phyloP scores from a whole-genome alignment of 1,140 invertebrate species.

The Bombus ignitus region DNA sequence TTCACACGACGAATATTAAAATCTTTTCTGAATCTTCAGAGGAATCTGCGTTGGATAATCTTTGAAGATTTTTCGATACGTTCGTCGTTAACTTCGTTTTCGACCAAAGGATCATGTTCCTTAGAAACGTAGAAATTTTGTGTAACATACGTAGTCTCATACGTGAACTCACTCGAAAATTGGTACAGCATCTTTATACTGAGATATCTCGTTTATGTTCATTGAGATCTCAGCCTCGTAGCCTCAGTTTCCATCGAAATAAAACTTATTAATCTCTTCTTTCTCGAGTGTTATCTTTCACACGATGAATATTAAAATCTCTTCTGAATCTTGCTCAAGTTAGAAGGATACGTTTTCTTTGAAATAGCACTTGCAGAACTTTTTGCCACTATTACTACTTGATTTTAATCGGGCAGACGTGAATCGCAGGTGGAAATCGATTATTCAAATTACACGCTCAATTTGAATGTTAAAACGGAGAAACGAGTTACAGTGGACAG shows the following conservation, averaged over 20 bases:
- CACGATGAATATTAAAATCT: neutral
- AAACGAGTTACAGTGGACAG: neutral
- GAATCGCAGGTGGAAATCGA: slow-evolving; percentile 19
- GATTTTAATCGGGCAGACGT: slow-evolving; percentile 29
- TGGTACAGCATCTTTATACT: neutral
- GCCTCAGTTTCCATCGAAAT: neutral
- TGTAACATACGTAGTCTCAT: too few relatives aligned
- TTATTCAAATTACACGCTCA: slow-evolving; percentile 48
- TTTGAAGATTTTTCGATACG: too few relatives aligned
- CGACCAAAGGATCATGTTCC: accelerated
- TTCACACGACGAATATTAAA: neutral
- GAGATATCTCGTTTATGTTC: neutral
- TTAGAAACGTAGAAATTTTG: too few relatives aligned
- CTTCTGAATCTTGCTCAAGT: too few relatives aligned
- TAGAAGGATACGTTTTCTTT: neutral
- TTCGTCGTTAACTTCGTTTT: too few relatives aligned
- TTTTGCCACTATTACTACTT: neutral
- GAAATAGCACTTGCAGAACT: slow-evolving; percentile 13
- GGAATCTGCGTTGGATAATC: too few relatives aligned
- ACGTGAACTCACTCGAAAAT: too few relatives aligned
- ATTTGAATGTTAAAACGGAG: slow-evolving; percentile 45
- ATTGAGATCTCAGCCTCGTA: neutral
- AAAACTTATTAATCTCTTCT: too few relatives aligned
- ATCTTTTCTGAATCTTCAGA: neutral
- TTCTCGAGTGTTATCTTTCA: too few relatives aligned